Evolutionary conservation across 2,797 vertebrate species (phyloP), one percentile per base, ranked within the genome.

Genomic region (Lepilemur ruficaudatus): DNA sequence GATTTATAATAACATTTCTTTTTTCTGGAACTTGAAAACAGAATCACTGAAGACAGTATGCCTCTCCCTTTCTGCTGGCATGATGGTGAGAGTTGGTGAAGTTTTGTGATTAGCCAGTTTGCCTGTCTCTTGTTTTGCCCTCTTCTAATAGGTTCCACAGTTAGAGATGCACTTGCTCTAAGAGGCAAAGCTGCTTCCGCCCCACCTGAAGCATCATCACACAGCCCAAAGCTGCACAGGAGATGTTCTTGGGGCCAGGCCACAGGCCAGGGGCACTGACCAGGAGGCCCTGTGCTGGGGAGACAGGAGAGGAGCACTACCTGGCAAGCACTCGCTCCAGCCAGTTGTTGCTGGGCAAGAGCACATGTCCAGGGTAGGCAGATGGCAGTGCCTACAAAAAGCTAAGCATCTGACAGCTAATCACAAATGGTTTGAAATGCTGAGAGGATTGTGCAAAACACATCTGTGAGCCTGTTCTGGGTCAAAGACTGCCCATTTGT

Each of bases 231-330:
- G 43, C 48, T 83, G 17, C 61, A 3, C 50, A 63, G 50, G 38
- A 43, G 10, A 55, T 50, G 30, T 25, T 50, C 2, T 23, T 28
- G 38, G 57, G 50, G 55, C 32, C 4, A 20, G 38, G 48, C 41
- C 28, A 48, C 12, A 25, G 48, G 14, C 32, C 22, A 2, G 35
- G 65, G 61, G n/a, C 23, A 14, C 87, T 84, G 67, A 78, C 28
- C 17, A 7, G 20, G 22, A 78, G 32, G 17, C 7, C 18, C n/a
- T 4, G 0, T 4, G 7, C 4, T 1, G 5, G 1, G 32, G 57
- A 67, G 30, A 22, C 43, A 23, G 23, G 82, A 57, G n/a, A 82
- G 35, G 48, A 35, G 23, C 17, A 0, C 43, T 20, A 3, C 7
- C 63, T 14, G 1, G 3, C 12, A 28, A 57, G 17, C 35, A 7